phyloP scores from a whole-genome alignment of 2,113 vertebrate genomes.

The Triplophysa rosa region DNA sequence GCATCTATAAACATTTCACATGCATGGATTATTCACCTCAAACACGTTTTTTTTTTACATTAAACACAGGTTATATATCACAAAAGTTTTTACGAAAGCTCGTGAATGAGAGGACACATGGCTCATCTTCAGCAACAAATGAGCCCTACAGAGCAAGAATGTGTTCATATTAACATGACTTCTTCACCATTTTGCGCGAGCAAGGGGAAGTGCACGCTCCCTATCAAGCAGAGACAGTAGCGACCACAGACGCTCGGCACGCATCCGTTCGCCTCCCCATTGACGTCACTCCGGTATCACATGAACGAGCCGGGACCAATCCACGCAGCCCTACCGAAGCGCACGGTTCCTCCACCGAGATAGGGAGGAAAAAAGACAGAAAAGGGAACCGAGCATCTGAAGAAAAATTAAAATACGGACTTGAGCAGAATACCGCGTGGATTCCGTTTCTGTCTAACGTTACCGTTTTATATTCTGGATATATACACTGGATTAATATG shows the following conservation, averaged over 20 bases:
- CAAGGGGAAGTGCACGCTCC: slow-evolving; percentile 34
- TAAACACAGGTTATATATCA: neutral
- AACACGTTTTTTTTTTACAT: neutral
- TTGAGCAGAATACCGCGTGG: slow-evolving; percentile 47
- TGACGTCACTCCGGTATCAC: slow-evolving; percentile 81
- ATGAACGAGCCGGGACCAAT: slow-evolving; percentile 74
- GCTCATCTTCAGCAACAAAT: slow-evolving; percentile 24
- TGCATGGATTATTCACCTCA: neutral
- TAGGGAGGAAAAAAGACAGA: slow-evolving; percentile 60
- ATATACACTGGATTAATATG: slow-evolving; percentile 59
- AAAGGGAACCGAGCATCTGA: slow-evolving; percentile 65
- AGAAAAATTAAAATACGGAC: slow-evolving; percentile 52
- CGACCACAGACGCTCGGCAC: slow-evolving; percentile 64
- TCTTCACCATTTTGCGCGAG: slow-evolving; percentile 53
- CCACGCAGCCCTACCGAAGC: slow-evolving; percentile 62
- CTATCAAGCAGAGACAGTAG: slow-evolving; percentile 62
- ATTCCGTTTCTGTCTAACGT: neutral
- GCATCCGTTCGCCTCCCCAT: slow-evolving; percentile 82
- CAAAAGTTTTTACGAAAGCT: neutral
- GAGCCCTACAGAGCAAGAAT: slow-evolving; percentile 4
- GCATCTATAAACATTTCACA: neutral
- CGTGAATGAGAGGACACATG: slow-evolving; percentile 11
- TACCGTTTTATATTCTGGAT: neutral
- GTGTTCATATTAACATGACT: slow-evolving; percentile 21
- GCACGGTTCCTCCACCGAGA: slow-evolving; percentile 68